Conservation (phyloP, 2,797 vertebrate genomes). For the Euthynnus affinis region DNA sequence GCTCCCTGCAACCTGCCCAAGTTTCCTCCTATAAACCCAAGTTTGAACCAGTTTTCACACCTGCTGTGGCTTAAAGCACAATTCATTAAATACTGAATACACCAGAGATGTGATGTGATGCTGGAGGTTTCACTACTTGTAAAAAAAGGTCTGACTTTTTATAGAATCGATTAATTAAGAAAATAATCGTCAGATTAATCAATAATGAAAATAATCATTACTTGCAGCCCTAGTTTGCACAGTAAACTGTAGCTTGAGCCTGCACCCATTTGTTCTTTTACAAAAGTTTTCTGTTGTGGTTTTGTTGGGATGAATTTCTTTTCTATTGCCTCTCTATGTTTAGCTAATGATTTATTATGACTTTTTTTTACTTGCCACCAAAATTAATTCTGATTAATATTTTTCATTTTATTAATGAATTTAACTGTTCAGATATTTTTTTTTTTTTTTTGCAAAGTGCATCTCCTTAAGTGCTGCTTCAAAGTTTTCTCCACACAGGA, state of each 20-base stretch:
- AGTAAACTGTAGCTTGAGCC: neutral
- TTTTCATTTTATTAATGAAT: no score
- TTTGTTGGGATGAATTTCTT: neutral
- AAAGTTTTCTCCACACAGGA: neutral
- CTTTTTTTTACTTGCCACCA: neutral
- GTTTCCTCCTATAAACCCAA: neutral
- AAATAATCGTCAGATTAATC: no score
- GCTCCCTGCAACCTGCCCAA: constrained; percentile 30
- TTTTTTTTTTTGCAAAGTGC: no score
- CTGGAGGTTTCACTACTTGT: neutral
- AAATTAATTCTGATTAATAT: no score
- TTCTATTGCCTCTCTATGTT: neutral
- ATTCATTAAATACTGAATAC: neutral
- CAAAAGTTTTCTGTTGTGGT: neutral
- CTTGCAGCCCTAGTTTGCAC: no score
- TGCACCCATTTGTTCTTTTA: neutral
- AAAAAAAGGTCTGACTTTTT: no score
- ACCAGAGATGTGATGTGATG: neutral
- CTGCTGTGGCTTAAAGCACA: constrained; percentile 4
- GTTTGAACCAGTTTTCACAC: neutral
- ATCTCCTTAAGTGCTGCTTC: neutral
- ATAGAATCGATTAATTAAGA: no score
- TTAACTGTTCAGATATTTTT: no score
- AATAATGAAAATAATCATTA: no score
- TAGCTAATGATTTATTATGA: no score